Evolutionary conservation across 2,888 invertebrate species (phyloP).

Genomic region (Ligdia adustata): DNA sequence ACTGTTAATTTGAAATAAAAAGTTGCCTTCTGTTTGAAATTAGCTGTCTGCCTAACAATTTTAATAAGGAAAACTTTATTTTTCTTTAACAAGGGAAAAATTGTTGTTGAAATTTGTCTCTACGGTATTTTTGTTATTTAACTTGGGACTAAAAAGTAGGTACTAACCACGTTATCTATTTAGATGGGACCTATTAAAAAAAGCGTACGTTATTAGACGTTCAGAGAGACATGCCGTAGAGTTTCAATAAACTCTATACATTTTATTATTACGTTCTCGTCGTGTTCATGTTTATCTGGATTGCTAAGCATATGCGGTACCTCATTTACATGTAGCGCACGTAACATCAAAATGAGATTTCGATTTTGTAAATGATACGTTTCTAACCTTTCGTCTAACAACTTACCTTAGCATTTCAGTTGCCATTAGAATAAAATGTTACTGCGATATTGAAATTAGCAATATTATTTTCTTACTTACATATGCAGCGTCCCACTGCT

Average conservation of each 20-base stretch:
- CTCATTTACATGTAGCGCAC: constrained; percentile 9
- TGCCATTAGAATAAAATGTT: constrained; percentile 10
- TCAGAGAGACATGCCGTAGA: too few relatives aligned
- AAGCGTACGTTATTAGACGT: too few relatives aligned
- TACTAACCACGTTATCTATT: too few relatives aligned
- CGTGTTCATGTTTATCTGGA: too few relatives aligned
- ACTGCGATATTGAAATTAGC: neutral
- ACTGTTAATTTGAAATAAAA: constrained; percentile 3
- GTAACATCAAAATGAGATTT: constrained; percentile 9
- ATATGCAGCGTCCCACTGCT: too few relatives aligned
- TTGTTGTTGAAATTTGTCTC: too few relatives aligned
- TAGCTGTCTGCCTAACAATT: neutral
- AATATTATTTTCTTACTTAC: too few relatives aligned
- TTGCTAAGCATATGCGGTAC: constrained; percentile 5
- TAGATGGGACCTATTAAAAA: too few relatives aligned
- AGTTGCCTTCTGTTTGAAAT: constrained; percentile 1
- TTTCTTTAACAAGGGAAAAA: too few relatives aligned
- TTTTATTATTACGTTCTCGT: neutral
- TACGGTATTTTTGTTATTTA: too few relatives aligned
- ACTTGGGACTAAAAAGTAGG: too few relatives aligned
- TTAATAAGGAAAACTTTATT: neutral
- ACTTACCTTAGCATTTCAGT: constrained; percentile 1
- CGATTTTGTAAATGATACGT: constrained; percentile 10
- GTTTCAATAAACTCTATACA: too few relatives aligned
- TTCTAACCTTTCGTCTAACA: constrained; percentile 6